A percentile compares a stretch with the other conserved stretches of the same genome.
Conservation (phyloP, 2,888 invertebrate species). For the Frankliniella intonsa region DNA sequence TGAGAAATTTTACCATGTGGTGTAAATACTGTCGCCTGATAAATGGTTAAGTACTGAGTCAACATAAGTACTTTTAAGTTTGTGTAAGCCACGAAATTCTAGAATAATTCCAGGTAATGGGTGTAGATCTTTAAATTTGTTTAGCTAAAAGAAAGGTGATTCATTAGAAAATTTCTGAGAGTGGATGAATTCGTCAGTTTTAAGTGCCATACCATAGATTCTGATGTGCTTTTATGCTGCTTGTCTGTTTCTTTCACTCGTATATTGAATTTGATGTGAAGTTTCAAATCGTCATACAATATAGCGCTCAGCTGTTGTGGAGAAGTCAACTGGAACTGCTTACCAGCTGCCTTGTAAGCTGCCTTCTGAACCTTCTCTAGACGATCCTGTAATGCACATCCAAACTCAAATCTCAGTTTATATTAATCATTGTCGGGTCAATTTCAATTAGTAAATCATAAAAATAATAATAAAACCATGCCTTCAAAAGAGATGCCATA, state of each 20-base stretch:
- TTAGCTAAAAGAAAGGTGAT: conserved; percentile 44
- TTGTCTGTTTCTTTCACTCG: conserved; percentile 46
- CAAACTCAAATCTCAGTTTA: not conserved
- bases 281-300: conserved; percentile 49
- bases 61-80: conserved; percentile 51
- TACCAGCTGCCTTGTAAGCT: conserved; percentile 48
- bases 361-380: conserved; percentile 46
- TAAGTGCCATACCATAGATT: conserved; percentile 45
- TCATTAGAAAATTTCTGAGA: not conserved
- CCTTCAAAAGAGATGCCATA: conserved; percentile 45
- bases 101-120: conserved; percentile 49
- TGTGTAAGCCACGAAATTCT: conserved; percentile 51
- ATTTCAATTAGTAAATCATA: not conserved
- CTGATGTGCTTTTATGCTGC: conserved; percentile 51
- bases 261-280: conserved; percentile 45
- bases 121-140: conserved; percentile 46
- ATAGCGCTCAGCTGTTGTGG: conserved; percentile 48
- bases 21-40: conserved; percentile 46
- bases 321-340: conserved; percentile 49
- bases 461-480: conserved; percentile 28
- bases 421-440: not conserved
- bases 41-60: conserved; percentile 49
- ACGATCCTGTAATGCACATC: conserved; percentile 37
- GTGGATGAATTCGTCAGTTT: not conserved
- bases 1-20: conserved; percentile 46